These are phyloP conservation scores for Rhinichthys osculus DNA, from an alignment of 2,797 vertebrate genomes.

Conservation along the genomic window DNA sequence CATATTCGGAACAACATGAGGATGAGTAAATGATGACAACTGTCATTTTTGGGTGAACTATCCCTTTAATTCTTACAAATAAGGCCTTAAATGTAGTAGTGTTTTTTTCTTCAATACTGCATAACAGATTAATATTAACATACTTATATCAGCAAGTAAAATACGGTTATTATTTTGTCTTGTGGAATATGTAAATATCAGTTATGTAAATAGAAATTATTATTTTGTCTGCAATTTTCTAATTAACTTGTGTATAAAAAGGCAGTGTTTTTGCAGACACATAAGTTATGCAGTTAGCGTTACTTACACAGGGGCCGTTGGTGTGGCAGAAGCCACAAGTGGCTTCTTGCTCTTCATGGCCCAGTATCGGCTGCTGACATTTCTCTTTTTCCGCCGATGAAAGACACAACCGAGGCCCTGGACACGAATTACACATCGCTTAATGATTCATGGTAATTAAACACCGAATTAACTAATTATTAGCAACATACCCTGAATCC, in stretches of 20 bases:
- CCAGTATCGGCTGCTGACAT: constrained; percentile 63
- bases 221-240: too few relatives aligned
- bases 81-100: neutral
- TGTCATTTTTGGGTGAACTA: neutral
- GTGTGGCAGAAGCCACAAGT: neutral
- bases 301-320: constrained; percentile 37
- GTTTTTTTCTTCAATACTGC: neutral
- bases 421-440: constrained; percentile 1
- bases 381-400: constrained; percentile 67
- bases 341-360: constrained; percentile 52
- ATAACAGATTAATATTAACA: neutral
- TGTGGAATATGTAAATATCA: neutral
- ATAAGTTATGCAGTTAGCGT: neutral
- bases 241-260: too few relatives aligned
- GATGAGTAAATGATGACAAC: too few relatives aligned
- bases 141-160: neutral
- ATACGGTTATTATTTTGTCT: neutral
- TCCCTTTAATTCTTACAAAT: neutral
- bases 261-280: neutral
- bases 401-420: constrained; percentile 51
- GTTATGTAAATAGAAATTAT: too few relatives aligned
- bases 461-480: neutral
- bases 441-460: neutral
- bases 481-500: constrained; percentile 52
- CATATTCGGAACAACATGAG: neutral